These are phyloP conservation scores for Quadriops clusia DNA, from an alignment of 2,888 invertebrate genomes.

Conservation along the genomic window DNA sequence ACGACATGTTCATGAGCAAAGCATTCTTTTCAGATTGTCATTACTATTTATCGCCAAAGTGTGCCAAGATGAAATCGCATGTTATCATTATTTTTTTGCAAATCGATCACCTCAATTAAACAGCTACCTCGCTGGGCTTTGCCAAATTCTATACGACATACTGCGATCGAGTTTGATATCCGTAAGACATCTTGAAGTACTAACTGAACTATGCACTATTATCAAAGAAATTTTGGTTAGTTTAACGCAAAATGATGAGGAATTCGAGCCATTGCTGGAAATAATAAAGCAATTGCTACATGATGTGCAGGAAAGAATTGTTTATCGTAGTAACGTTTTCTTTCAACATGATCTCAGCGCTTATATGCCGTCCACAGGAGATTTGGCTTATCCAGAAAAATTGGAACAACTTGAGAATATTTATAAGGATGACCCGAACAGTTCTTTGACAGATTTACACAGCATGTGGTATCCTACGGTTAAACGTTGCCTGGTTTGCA, in stretches of 20 bases:
- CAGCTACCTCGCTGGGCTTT: conserved; percentile 73
- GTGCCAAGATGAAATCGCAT: conserved; percentile 85
- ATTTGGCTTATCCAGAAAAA: conserved; percentile 96
- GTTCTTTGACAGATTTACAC: conserved; percentile 68
- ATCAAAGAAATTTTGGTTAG: conserved; percentile 87
- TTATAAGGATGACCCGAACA: conserved; percentile 8
- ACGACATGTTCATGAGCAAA: conserved; percentile 61
- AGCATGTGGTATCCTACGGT: conserved; percentile 99
- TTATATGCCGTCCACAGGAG: conserved; percentile 84
- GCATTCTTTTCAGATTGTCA: conserved; percentile 73
- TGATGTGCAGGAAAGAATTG: conserved; percentile 92
- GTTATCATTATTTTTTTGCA: conserved; percentile 85
- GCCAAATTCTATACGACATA: conserved; percentile 81
- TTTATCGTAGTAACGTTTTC: conserved; percentile 90
- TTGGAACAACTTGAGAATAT: conserved; percentile 57
- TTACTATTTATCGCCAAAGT: conserved; percentile 86
- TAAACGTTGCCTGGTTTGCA: conserved; percentile 82
- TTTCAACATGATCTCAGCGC: conserved; percentile 81
- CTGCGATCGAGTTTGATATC: conserved; percentile 89
- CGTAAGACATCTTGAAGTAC: conserved; percentile 92
- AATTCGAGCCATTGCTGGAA: conserved; percentile 46
- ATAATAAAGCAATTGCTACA: conserved; percentile 73
- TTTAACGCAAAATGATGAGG: conserved; percentile 67
- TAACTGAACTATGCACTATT: conserved; percentile 93
- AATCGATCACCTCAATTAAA: conserved; percentile 52